phyloP scores from a whole-genome alignment of 2,797 vertebrate genomes.

The Lepus townsendii region DNA sequence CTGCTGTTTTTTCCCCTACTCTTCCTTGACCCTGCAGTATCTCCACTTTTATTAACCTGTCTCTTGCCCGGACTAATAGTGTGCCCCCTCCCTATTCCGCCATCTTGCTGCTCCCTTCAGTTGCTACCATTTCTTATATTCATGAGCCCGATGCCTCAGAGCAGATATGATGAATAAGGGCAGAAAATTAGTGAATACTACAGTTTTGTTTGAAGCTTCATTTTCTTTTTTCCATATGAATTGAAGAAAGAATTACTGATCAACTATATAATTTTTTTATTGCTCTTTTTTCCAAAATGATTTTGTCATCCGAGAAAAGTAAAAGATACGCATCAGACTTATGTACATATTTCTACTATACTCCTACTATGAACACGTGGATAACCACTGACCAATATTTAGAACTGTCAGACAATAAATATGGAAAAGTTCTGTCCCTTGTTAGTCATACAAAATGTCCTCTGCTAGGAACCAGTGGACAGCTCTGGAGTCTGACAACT shows the following conservation, averaged over 20 bases:
- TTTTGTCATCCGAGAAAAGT: background rate
- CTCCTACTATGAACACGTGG: background rate
- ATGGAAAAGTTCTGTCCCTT: background rate
- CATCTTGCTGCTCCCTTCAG: too few relatives aligned
- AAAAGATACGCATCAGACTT: background rate
- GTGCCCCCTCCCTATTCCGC: too few relatives aligned
- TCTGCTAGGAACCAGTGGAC: background rate
- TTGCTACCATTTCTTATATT: background rate
- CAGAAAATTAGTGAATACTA: slow-evolving; percentile 3
- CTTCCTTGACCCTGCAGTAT: background rate
- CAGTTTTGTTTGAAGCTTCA: background rate
- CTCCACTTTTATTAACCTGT: too few relatives aligned
- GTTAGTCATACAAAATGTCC: background rate
- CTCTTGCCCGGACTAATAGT: too few relatives aligned
- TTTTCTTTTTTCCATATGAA: background rate
- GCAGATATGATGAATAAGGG: background rate
- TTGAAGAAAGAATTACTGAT: background rate
- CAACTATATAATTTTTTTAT: background rate
- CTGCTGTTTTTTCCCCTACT: too few relatives aligned
- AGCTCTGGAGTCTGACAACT: background rate
- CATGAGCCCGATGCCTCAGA: background rate
- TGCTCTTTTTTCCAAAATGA: slow-evolving; percentile 12
- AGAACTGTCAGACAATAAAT: background rate
- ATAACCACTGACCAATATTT: background rate
- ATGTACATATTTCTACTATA: background rate